A percentile compares a stretch with the other conserved stretches of the same genome.
Conservation (phyloP, 1,140 invertebrate genomes). For the Oreohelix idahoensis region DNA sequence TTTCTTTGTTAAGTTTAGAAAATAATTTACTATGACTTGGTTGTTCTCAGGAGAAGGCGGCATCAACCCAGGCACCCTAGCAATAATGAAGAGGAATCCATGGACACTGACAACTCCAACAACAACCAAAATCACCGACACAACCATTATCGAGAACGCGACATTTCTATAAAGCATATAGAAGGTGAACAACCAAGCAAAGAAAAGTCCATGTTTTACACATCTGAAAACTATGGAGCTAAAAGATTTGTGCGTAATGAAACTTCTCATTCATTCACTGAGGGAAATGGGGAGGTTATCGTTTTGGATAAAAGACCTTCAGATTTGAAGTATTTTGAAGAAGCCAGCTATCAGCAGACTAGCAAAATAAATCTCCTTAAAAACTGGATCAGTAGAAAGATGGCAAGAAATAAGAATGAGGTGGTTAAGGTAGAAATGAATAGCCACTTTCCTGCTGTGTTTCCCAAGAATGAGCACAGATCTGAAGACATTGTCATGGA, state of each 20-base stretch:
- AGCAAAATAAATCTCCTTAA: conserved; percentile 11
- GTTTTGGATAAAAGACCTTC: too few relatives aligned
- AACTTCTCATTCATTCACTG: conserved; percentile 36
- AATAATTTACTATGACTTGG: too few relatives aligned
- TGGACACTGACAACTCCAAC: background rate
- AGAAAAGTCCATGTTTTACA: conserved; percentile 44
- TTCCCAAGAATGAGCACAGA: background rate
- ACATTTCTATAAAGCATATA: conserved; percentile 34
- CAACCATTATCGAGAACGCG: background rate
- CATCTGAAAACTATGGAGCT: conserved; percentile 7
- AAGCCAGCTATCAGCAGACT: background rate
- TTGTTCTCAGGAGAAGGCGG: background rate
- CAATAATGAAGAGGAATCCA: background rate
- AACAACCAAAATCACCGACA: background rate
- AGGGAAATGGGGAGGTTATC: conserved; percentile 44
- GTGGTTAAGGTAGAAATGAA: background rate
- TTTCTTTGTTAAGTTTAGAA: too few relatives aligned
- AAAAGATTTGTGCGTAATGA: conserved; percentile 22
- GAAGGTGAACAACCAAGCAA: background rate
- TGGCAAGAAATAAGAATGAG: background rate
- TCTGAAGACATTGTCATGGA: background rate
- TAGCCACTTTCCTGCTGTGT: conserved; percentile 1
- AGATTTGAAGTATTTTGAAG: background rate
- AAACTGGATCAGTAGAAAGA: background rate
- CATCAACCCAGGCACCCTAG: background rate